phyloP scores from a whole-genome alignment of 2,888 invertebrate genomes.

The Spilosoma lubricipeda region DNA sequence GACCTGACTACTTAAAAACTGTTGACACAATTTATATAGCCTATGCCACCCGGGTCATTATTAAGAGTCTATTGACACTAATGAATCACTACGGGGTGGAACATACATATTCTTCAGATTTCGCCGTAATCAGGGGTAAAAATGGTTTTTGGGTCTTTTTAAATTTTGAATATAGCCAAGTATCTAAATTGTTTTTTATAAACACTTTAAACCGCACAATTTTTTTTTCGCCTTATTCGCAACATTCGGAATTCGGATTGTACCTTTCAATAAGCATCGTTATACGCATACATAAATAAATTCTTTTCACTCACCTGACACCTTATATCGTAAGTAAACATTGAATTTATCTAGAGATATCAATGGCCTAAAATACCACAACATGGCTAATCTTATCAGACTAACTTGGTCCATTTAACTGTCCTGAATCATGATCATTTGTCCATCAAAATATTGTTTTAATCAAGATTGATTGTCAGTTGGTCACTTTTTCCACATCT shows the following conservation, averaged over 20 bases:
- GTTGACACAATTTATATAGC: no score
- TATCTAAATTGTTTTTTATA: neutral
- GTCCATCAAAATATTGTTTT: constrained; percentile 8
- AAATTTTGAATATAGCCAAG: neutral
- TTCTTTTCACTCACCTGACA: neutral
- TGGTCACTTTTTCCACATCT: constrained; percentile 8
- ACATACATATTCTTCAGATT: no score
- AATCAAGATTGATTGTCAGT: neutral
- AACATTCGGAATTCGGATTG: neutral
- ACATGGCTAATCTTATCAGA: constrained; percentile 42
- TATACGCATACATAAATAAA: neutral
- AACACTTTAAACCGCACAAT: neutral
- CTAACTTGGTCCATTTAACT: constrained; percentile 29
- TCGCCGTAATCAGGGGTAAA: no score
- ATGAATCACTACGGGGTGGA: no score
- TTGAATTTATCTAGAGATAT: constrained; percentile 30
- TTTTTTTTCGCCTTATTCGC: neutral
- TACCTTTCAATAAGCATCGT: neutral
- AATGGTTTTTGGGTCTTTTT: neutral
- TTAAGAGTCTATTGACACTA: no score
- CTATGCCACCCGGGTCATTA: no score
- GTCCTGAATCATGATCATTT: constrained; percentile 28
- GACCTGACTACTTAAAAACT: no score
- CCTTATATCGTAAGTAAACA: constrained; percentile 35
- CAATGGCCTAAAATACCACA: constrained; percentile 35